Base-by-base conservation (phyloP, 2,797 vertebrate species). In the Phoxinus dragarum region DNA sequence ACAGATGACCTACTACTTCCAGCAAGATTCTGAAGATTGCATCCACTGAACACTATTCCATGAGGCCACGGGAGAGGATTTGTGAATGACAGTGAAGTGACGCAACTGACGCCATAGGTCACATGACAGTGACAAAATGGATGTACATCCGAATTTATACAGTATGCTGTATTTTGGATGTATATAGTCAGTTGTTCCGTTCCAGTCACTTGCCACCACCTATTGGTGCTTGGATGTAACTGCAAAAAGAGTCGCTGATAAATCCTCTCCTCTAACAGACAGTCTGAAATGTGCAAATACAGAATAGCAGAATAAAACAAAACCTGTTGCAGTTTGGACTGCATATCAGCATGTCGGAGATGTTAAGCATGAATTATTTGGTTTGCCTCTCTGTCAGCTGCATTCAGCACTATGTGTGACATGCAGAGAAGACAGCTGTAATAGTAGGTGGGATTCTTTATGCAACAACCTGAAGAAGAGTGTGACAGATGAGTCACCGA, bases 401-500 rank as follows among this genome's bases (percentile, higher is more conserved):
- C 42, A 40, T 78, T 78, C 75, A 61, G 54, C 23, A 14, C 36
- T 42, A 54, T 4, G 14, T 61, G 54, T 78, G 75, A 61, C 54
- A 78, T 61, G 14, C 54, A 78, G 38, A 42, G 38, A 14, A 31
- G 75, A 61, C 36, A 78, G 23, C 36, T 61, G 38, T 31, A 61
- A 61, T 78, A 61, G 16, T 31, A n/a, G 75, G 75, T 64, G 56
- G 81, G 42, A 61, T 40, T 67, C 21, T 82, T 61, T 75, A 75
- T 64, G 59, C 44, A 76, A 49, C 44, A 83, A 75, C 81, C 59
- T 83, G 42, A 67, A 67, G 72, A 47, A 7, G 34, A 19, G 54
- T 78, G 34, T 67, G 44, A 76, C 72, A 84, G 72, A 76, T 76
- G 72, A 76, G 72, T 76, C 81, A 83, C 31, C 0, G 16, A 52